These are phyloP conservation scores for Dichetophora obliterata DNA, from an alignment of 2,888 invertebrate genomes.

Conservation along the genomic window DNA sequence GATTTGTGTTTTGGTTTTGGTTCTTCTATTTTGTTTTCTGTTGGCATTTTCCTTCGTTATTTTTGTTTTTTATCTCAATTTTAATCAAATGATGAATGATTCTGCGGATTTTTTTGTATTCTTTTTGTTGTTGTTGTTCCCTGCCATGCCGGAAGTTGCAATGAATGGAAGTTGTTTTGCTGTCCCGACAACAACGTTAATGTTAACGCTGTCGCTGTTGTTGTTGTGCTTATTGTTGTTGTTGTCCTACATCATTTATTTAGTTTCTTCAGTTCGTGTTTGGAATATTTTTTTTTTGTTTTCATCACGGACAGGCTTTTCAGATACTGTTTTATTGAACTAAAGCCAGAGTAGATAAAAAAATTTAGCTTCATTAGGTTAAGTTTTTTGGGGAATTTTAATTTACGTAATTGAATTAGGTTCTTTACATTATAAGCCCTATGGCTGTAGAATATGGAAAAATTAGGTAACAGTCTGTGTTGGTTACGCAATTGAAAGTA, in stretches of 20 bases:
- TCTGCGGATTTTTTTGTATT: slow-evolving; percentile 38
- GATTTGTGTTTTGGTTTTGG: slow-evolving; percentile 1
- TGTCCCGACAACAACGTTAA: not conserved
- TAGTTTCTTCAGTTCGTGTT: slow-evolving; percentile 5
- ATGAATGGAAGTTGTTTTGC: not conserved
- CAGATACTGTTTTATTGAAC: not conserved
- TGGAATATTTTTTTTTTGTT: slow-evolving; percentile 11
- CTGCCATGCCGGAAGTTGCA: not conserved
- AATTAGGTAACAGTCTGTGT: too few relatives aligned
- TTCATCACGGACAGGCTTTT: not conserved
- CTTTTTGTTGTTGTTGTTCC: not conserved
- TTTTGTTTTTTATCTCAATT: slow-evolving; percentile 17
- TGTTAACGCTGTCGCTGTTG: not conserved
- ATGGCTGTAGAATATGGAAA: too few relatives aligned
- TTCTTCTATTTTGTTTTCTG: slow-evolving; percentile 14
- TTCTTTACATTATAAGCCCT: not conserved
- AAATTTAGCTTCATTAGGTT: slow-evolving; percentile 37
- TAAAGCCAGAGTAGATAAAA: not conserved
- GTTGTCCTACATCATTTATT: slow-evolving; percentile 12
- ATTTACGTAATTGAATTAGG: slow-evolving; percentile 16
- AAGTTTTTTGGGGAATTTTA: slow-evolving; percentile 20
- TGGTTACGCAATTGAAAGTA: too few relatives aligned
- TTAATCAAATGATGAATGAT: slow-evolving; percentile 48
- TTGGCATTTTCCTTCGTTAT: not conserved
- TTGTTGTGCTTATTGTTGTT: slow-evolving; percentile 33